Conservation (phyloP, 2,888 invertebrate genomes). For the Pyrrhosoma nymphula region DNA sequence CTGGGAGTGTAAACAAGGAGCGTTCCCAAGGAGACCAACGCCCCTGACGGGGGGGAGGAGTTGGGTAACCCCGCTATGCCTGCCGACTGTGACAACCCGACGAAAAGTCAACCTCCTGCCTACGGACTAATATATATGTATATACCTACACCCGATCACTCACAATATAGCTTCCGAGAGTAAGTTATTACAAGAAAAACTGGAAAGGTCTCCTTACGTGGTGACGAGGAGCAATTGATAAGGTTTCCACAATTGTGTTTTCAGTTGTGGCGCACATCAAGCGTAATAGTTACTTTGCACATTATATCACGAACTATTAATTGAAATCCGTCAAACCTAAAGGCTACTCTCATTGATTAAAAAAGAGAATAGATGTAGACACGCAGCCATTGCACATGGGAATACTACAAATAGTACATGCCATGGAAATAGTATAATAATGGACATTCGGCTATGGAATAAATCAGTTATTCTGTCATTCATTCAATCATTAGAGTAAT, state of each 20-base stretch:
- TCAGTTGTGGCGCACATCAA: not conserved
- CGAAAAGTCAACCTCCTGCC: constrained; percentile 29
- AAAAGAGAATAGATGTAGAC: too few species aligned
- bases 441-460: too few species aligned
- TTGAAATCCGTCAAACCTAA: too few species aligned
- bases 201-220: not conserved
- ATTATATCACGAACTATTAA: not conserved
- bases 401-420: too few species aligned
- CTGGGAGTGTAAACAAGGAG: constrained; percentile 8
- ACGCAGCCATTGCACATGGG: too few species aligned
- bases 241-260: not conserved
- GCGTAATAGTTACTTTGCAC: not conserved
- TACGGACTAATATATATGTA: not conserved
- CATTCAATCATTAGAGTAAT: too few species aligned
- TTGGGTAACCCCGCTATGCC: not conserved
- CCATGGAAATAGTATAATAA: too few species aligned
- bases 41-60: not conserved
- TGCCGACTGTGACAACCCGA: constrained; percentile 30
- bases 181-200: not conserved
- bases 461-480: too few species aligned
- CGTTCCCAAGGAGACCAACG: constrained; percentile 15
- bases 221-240: not conserved
- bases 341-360: too few species aligned
- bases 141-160: not conserved
- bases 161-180: not conserved